Conservation (phyloP, 2,113 vertebrate species). For the Reinhardtius hippoglossoides region DNA sequence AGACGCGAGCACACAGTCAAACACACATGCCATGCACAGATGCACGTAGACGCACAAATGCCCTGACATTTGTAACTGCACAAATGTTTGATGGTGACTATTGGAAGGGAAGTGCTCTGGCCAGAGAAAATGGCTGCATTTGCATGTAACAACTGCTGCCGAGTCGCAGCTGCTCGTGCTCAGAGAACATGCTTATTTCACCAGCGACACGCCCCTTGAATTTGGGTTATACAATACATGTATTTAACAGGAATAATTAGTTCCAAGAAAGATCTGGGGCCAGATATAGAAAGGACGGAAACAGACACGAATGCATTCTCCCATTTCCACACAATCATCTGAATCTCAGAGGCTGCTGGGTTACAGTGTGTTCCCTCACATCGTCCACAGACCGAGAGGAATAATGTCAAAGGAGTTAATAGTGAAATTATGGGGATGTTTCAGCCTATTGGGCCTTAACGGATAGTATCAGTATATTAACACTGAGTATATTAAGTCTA, state of each 20-base stretch:
- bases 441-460: background rate
- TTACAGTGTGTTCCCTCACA: conserved; percentile 16
- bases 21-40: background rate
- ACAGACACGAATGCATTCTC: conserved; percentile 22
- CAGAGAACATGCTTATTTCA: conserved; percentile 49
- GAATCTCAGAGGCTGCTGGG: conserved; percentile 29
- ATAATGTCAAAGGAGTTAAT: background rate
- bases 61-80: conserved; percentile 30
- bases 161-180: conserved; percentile 62
- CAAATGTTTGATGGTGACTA: conserved; percentile 33
- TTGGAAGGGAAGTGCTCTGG: conserved; percentile 30
- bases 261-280: conserved; percentile 18
- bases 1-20: conserved; percentile 7
- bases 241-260: conserved; percentile 64
- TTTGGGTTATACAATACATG: conserved; percentile 41
- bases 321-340: conserved; percentile 27
- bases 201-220: conserved; percentile 46
- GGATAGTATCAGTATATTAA: background rate
- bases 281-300: conserved; percentile 42
- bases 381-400: too few relatives aligned
- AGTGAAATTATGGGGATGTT: background rate
- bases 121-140: conserved; percentile 59
- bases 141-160: conserved; percentile 23
- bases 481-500: too few relatives aligned
- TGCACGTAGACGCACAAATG: background rate